phyloP scores from a whole-genome alignment of 2,888 invertebrate genomes.

The Drosophila stalkeri region DNA sequence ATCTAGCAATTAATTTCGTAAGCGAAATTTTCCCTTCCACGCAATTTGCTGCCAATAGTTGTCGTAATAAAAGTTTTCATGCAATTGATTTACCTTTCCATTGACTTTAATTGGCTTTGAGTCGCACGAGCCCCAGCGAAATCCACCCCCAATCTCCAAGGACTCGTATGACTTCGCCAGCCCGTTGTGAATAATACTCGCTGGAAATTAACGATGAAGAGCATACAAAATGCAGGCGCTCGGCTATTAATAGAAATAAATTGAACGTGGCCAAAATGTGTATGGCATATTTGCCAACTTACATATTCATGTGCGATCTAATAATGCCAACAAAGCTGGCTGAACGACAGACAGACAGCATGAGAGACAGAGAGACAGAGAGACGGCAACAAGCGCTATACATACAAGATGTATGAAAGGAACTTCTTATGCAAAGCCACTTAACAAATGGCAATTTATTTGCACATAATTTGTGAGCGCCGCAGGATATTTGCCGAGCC shows the following conservation, averaged over 20 bases:
- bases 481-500: slow-evolving; percentile 67
- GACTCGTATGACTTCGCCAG: slow-evolving; percentile 3
- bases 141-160: slow-evolving; percentile 1
- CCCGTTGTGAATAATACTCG: slow-evolving; percentile 46
- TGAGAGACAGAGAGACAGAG: not conserved
- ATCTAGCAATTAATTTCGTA: slow-evolving; percentile 4
- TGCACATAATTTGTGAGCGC: slow-evolving; percentile 79
- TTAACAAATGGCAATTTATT: slow-evolving; percentile 80
- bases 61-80: slow-evolving; percentile 44
- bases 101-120: slow-evolving; percentile 49
- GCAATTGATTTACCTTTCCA: slow-evolving; percentile 57
- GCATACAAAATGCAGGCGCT: slow-evolving; percentile 60
- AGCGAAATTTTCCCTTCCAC: slow-evolving; percentile 31
- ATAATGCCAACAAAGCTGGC: slow-evolving; percentile 58
- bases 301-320: slow-evolving; percentile 75
- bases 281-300: slow-evolving; percentile 63
- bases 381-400: not conserved
- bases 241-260: slow-evolving; percentile 75
- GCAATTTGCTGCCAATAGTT: slow-evolving; percentile 40
- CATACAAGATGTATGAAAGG: slow-evolving; percentile 32
- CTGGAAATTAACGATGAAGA: slow-evolving; percentile 56
- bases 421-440: slow-evolving; percentile 81
- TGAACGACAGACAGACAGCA: slow-evolving; percentile 20
- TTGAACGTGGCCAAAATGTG: slow-evolving; percentile 59
- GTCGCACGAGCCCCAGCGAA: slow-evolving; percentile 13